phyloP scores from a whole-genome alignment of 2,888 invertebrate species.

The Brenthis ino region DNA sequence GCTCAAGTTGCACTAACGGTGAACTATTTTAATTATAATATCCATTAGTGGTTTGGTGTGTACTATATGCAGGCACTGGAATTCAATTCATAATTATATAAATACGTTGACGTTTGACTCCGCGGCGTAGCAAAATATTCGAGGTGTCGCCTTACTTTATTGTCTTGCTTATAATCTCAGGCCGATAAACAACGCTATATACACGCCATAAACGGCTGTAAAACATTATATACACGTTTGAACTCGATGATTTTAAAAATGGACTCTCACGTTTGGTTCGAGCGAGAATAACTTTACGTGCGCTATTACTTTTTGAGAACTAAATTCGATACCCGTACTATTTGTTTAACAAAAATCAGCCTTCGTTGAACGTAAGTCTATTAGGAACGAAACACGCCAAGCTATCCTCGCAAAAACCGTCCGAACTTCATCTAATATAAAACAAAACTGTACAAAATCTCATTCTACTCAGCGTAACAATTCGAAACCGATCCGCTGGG shows the following conservation, averaged over 20 bases:
- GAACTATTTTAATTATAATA: slow-evolving; percentile 44
- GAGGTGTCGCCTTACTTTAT: slow-evolving; percentile 49
- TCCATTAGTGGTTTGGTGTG: slow-evolving; percentile 41
- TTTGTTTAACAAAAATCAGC: slow-evolving; percentile 73
- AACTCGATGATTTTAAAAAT: slow-evolving; percentile 23
- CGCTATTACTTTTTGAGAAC: slow-evolving; percentile 46
- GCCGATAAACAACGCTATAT: slow-evolving; percentile 54
- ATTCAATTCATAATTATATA: slow-evolving; percentile 31
- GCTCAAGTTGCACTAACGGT: slow-evolving; percentile 73
- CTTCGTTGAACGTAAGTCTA: slow-evolving; percentile 76
- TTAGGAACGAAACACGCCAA: slow-evolving; percentile 73
- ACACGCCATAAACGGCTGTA: slow-evolving; percentile 55
- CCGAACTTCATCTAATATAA: slow-evolving; percentile 25
- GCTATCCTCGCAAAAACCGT: slow-evolving; percentile 62
- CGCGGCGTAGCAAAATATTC: slow-evolving; percentile 21
- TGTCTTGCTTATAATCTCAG: slow-evolving; percentile 62
- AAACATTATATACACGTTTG: slow-evolving; percentile 55
- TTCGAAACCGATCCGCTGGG: slow-evolving; percentile 48
- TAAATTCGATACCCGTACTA: slow-evolving; percentile 68
- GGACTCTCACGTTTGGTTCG: slow-evolving; percentile 30
- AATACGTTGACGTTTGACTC: slow-evolving; percentile 12
- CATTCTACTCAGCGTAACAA: slow-evolving; percentile 35
- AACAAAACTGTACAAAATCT: slow-evolving; percentile 62
- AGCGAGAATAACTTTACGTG: slow-evolving; percentile 66
- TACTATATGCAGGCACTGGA: slow-evolving; percentile 60